Base-by-base conservation (phyloP, 1,140 invertebrate genomes). In the Zophobas morio region DNA sequence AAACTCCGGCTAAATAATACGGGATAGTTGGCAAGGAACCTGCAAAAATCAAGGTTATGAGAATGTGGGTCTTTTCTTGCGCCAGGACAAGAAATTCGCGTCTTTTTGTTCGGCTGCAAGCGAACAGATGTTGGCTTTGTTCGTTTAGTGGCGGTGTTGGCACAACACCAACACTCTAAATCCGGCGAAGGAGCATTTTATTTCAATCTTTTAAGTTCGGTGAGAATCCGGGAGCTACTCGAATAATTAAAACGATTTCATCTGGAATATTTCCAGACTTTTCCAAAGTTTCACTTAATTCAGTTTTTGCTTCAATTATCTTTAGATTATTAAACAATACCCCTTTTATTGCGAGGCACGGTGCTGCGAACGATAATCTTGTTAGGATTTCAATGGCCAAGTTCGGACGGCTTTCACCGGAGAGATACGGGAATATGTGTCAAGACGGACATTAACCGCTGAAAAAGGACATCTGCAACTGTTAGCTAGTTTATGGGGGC, bases 191-290 rank as follows among this genome's bases (percentile, higher is more conserved):
- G 42, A 66, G 60, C 8, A 76, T 77, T 77, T 77, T 72, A 77
- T 77, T 77, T 74, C 53, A 73, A 77, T 77, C 76, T 74, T 63
- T 51, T 66, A 66, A 66, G 37, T 66, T 66, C 42, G 35, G 51
- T 60, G 70, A 77, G 70, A 60, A 73, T 77, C 76, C 66, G 36
- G 54, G 76, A 77, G 57, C 70, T 63, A 49, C 76, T 74, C 34
- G 77, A 75, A 78, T 78, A 78, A 78, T 78, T 78, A 78, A 78
- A 78, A 78, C 77, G 63, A 70, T 75, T 78, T 75, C 72, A 66
- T 78, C 39, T 78, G 49, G 73, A 78, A 78, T 78, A 70, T 75
- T 78, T 74, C 57, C 73, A 78, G 63, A 66, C 63, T 75, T 56
- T 57, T 42, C 2, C 40, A 20, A 78, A 78, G 73, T 78, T 78